phyloP scores from a whole-genome alignment of 2,113 vertebrate genomes.

The Candoia aspera region DNA sequence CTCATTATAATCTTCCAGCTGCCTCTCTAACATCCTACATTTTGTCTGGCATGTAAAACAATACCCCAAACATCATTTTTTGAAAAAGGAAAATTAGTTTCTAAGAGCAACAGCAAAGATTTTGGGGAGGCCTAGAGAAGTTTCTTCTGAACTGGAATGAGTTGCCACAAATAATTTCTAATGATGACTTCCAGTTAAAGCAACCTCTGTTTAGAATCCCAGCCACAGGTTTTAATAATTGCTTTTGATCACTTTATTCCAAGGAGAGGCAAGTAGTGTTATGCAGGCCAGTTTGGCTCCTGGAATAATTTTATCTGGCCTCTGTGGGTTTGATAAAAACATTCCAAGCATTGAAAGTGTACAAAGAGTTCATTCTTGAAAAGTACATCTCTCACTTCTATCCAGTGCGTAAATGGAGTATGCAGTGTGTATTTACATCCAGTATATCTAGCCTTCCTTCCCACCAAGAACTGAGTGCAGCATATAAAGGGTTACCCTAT shows the following conservation, averaged over 20 bases:
- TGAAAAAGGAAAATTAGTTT: not conserved
- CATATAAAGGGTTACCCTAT: not conserved
- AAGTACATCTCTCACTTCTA: not conserved
- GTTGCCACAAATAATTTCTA: not conserved
- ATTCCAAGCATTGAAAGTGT: not conserved
- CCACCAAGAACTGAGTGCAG: not conserved
- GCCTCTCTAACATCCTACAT: not conserved
- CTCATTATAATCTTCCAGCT: not conserved
- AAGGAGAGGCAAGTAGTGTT: not conserved
- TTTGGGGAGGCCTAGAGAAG: not conserved
- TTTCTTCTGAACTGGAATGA: not conserved
- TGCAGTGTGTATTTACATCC: not conserved
- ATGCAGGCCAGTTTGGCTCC: not conserved
- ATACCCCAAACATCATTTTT: not conserved
- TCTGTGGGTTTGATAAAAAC: not conserved
- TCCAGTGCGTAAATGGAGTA: not conserved
- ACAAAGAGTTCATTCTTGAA: not conserved
- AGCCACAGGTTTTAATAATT: not conserved
- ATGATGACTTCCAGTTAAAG: not conserved
- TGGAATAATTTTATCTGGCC: not conserved
- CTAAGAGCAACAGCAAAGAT: not conserved
- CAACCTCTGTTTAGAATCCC: not conserved
- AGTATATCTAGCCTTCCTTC: not conserved
- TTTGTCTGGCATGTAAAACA: not conserved
- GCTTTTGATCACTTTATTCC: not conserved